Evolutionary conservation across 2,888 invertebrate genomes (phyloP), one percentile per base, ranked within the genome.

Genomic region (Macrophya annulata): DNA sequence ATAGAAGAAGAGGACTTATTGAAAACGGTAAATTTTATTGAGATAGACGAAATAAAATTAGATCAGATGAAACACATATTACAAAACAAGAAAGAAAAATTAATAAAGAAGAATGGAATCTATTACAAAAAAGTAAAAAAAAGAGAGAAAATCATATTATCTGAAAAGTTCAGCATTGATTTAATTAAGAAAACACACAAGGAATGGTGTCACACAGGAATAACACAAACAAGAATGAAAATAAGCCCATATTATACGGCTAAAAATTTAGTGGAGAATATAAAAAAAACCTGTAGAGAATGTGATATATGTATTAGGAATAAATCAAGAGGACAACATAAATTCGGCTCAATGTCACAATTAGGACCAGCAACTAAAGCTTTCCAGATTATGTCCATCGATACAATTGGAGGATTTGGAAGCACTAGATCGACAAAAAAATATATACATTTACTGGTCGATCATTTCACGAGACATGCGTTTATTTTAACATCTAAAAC

Each of bases 351-450:
- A 59, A 84, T 89, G 85, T 88, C 88, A 51, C 88, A 88, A 55
- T 85, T 89, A 59, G 89, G 89, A 37, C 89, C 89, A 48, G 89
- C 90, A n/a, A 86, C 84, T 85, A 72, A 86, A 51, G 88, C 89
- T 43, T 89, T 87, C 85, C 87, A 90, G 86, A 89, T 90, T 84
- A 84, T 88, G 45, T 89, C 89, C 31, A 87, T 90, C 48, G 89
- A 89, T 76, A 89, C 89, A 31, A 89, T 89, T 85, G 88, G 88
- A 77, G 89, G 88, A 15, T 88, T 88, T 65, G 86, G 87, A 12
- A 86, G 89, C 12, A 82, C 51, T n/a, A 82, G 87, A 77, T 88
- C 88, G 55, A 85, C 87, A 81, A 89, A 88, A 87, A 87, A 81
- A 82, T 88, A 88, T 62, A 43, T 88, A 17, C 88, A 88, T 85